Evolutionary conservation across 2,888 invertebrate species (phyloP), one percentile per base, ranked within the genome.

Genomic region (Eupeodes luniger): DNA sequence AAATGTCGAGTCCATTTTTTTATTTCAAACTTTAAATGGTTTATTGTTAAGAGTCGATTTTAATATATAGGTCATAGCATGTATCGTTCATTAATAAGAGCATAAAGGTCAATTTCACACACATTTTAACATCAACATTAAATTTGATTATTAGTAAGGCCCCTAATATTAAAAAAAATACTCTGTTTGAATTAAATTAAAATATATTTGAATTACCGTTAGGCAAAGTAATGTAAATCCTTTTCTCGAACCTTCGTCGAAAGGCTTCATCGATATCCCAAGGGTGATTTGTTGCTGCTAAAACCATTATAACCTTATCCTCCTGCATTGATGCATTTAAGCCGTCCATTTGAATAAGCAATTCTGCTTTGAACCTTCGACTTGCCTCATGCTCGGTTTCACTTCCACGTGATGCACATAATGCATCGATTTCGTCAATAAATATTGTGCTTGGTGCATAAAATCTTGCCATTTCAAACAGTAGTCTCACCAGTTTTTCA

Each of bases 231-330:
- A 98, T 97, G 93, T 97, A 98, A 90, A 98, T 97, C 90, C 98
- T 94, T 93, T 98, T 98, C 92, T 98, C 98, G 89, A 98, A 96
- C 69, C 98, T 94, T 90, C 98, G 94, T 47, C 97, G 94, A 90
- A 98, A 96, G 0, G 98, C 98, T 91, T 98, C 98, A 91, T 97
- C 98, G 90, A 98, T 96, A 91, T 98, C 97, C 98, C 98, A 98
- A 0, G 98, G 98, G 92, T 97, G 97, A 93, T 98, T 98, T 0
- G 98, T 98, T 7, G 98, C 98, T 0, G 98, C 98, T 90, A 98
- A 93, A 16, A 98, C 98, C 96, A 98, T 97, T 36, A 98, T 96
- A 34, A 96, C 94, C 91, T 96, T 96, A 76, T 95, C 95, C 86
- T 94, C 95, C 92, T 93, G 95, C 94, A 95, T 94, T 72, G 94